phyloP scores from a whole-genome alignment of 1,140 invertebrate genomes.

The Aphis gossypii region DNA sequence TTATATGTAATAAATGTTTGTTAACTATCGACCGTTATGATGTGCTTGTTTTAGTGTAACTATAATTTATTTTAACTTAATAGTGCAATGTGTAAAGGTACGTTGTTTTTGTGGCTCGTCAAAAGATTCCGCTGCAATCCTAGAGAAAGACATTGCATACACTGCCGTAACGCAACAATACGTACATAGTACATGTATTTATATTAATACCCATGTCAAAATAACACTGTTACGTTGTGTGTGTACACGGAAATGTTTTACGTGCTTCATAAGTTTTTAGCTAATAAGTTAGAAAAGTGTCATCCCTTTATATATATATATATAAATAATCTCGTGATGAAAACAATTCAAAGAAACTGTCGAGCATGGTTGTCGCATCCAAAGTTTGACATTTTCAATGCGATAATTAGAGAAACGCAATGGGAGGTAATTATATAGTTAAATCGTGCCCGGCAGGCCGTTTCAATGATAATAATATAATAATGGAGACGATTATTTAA shows the following conservation, averaged over 20 bases:
- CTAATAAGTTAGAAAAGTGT: background rate
- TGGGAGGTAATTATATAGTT: background rate
- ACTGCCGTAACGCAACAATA: background rate
- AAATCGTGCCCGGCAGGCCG: background rate
- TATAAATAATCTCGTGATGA: background rate
- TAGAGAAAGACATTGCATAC: background rate
- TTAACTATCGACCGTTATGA: background rate
- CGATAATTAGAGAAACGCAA: background rate
- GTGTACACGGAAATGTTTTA: background rate
- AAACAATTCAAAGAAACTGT: background rate
- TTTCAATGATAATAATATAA: background rate
- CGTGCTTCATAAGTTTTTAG: background rate
- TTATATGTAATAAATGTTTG: background rate
- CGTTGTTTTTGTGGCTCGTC: background rate
- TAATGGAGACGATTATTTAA: constrained; percentile 1
- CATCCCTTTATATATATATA: background rate
- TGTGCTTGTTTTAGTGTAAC: background rate
- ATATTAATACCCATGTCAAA: background rate
- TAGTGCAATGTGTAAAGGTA: background rate
- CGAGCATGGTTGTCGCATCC: background rate
- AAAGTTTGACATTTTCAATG: background rate
- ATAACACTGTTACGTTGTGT: background rate
- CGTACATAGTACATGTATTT: background rate
- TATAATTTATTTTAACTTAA: background rate
- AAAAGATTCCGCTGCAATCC: background rate